Evolutionary conservation across 2,113 vertebrate genomes (phyloP), one percentile per base, ranked within the genome.

Genomic region (Eurypyga helias): DNA sequence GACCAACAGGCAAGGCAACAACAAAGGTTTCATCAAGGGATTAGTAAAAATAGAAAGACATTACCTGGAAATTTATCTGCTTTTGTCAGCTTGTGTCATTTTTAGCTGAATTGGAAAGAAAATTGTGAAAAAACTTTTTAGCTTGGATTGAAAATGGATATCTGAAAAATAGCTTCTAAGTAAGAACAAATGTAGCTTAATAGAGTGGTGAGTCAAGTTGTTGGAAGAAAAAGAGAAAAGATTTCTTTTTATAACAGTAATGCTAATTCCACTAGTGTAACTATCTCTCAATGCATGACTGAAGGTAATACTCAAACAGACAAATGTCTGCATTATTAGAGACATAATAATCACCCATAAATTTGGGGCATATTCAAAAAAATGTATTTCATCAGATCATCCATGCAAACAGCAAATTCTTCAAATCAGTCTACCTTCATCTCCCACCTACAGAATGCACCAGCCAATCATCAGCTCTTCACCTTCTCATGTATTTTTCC

Each of bases 101-200:
- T 95, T 67, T 55, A 76, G 34, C 20, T 60, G 72, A 87, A 91
- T 9, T 55, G 33, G 34, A 92, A 78, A 71, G 64, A 87, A 92
- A 92, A 81, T 17, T 16, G n/a, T 78, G 48, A 66, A 81, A 91
- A 87, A 46, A n/a, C 33, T 28, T 72, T 88, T 88, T 78, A 21
- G 28, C 26, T 83, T 75, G 52, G 18, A 41, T 34, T 86, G 89
- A 48, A 93, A 95, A 75, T 45, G 29, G 13, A 1, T 85, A 87
- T 49, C 71, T 81, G 58, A 87, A 95, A 95, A 96, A 83, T 4
- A 77, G 43, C 38, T 95, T 76, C 73, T 79, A 67, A 93, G 70
- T 83, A 92, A 90, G 82, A 94, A 69, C 24, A 95, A 96, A 83
- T 75, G 87, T 26, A 81, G 20, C 49, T 93, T 88, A 92, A 88